A percentile compares a stretch with the other conserved stretches of the same genome.
These are phyloP conservation scores for Telenomus remus DNA, from an alignment of 1,140 invertebrate species.

Conservation along the genomic window DNA sequence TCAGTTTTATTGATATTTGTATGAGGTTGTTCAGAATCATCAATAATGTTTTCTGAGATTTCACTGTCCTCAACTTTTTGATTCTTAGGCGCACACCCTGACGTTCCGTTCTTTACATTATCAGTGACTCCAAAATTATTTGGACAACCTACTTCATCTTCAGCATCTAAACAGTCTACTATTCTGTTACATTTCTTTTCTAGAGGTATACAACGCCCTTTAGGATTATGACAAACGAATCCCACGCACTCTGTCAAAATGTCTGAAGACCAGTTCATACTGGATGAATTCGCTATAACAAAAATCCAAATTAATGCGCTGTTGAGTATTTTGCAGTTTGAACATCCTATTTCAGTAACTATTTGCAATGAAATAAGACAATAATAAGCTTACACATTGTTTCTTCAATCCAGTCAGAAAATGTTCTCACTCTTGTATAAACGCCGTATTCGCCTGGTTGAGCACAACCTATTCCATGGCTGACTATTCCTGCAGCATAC, in stretches of 20 bases:
- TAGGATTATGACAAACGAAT: slow-evolving; percentile 79
- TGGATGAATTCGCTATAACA: too few species aligned
- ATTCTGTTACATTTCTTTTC: slow-evolving; percentile 81
- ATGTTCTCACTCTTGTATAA: slow-evolving; percentile 86
- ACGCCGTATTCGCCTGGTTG: slow-evolving; percentile 85
- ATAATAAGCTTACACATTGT: slow-evolving; percentile 65
- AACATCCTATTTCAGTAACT: too few species aligned
- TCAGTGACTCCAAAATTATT: not conserved
- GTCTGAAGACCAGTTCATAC: too few species aligned
- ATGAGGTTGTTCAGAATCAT: slow-evolving; percentile 42
- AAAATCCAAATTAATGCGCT: too few species aligned
- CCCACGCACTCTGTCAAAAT: slow-evolving; percentile 73
- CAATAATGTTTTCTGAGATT: slow-evolving; percentile 14
- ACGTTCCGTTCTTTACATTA: not conserved
- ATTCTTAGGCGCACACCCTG: not conserved
- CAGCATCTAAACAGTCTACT: slow-evolving; percentile 84
- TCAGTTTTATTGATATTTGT: too few species aligned
- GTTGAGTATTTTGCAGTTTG: too few species aligned
- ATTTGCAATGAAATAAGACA: slow-evolving; percentile 8
- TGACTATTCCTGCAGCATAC: slow-evolving; percentile 86
- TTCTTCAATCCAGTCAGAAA: slow-evolving; percentile 82
- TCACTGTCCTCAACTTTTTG: slow-evolving; percentile 6
- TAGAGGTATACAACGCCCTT: slow-evolving; percentile 79
- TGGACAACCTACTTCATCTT: slow-evolving; percentile 84
- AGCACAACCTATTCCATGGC: slow-evolving; percentile 88